Evolutionary conservation across 64 coral and sea anemone species (phyloP).

Genomic region (Anthopleura sola): DNA sequence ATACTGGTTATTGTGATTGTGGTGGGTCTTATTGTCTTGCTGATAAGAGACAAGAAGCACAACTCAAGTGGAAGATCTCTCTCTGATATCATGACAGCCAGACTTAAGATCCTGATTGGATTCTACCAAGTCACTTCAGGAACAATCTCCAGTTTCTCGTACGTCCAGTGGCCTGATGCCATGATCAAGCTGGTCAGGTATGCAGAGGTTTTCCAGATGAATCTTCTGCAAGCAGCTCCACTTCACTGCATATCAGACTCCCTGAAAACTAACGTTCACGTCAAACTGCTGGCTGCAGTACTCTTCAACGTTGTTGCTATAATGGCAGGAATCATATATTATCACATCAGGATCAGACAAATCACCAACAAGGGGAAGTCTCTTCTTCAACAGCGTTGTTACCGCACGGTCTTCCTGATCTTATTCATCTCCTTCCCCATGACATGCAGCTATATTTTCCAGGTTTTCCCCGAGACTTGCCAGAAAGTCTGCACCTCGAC

Average conservation of each 20-base stretch:
- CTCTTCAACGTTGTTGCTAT: not conserved
- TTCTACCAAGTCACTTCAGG: constrained; percentile 61
- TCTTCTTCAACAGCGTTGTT: constrained; percentile 12
- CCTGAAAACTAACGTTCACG: constrained; percentile 10
- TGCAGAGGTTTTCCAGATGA: constrained; percentile 48
- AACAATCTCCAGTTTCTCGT: constrained; percentile 47
- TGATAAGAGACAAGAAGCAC: not conserved
- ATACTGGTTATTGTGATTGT: not conserved
- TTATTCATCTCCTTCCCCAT: constrained; percentile 27
- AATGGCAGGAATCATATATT: not conserved
- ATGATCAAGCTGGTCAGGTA: constrained; percentile 46
- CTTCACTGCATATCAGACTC: constrained; percentile 33
- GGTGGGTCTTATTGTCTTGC: not conserved
- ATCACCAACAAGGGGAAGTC: not conserved
- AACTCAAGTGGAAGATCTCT: constrained; percentile 14
- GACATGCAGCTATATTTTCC: constrained; percentile 18
- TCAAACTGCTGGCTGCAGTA: not conserved
- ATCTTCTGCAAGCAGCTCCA: constrained; percentile 40
- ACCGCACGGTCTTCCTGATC: constrained; percentile 26
- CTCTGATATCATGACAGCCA: constrained; percentile 1
- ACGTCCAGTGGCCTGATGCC: constrained; percentile 38
- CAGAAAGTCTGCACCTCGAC: constrained; percentile 32
- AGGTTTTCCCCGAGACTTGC: constrained; percentile 37
- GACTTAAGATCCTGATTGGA: constrained; percentile 34
- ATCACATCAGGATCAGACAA: constrained; percentile 22